Base-by-base conservation (phyloP, 2,888 invertebrate species). In the Cancer borealis region DNA sequence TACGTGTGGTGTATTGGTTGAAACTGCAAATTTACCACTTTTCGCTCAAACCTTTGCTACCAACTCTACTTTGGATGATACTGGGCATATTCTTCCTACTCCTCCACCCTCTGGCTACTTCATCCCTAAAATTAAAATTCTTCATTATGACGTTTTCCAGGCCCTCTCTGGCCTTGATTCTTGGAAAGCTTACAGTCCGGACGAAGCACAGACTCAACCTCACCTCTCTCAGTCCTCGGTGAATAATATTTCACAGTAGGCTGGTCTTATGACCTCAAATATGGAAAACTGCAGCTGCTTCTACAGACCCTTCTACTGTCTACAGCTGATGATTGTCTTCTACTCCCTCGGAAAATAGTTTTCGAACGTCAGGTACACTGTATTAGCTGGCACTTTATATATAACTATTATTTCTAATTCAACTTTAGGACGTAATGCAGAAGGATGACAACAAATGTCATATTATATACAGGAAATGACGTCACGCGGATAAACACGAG, bases 381-480 rank as follows among this genome's bases (percentile, higher is more conserved):
- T 60, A 17, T 60, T 60, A 60, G 60, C 60, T 73, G 8, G 0
- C 26, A 10, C 73, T 3, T 73, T 10, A n/a, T n/a, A 26, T 73
- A 26, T 4, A 5, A 26, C 26, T n/a, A 5, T 26, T 26, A 26
- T 73, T 73, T 73, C 4, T 73, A 73, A 26, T 73, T 26, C 26
- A 73, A 26, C 10, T n/a, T n/a, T n/a, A 73, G 5, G 10, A 26
- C 26, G 26, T 60, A 60, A 60, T 21, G 60, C 26, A 26, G 73
- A 26, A 26, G 8, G 26, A n/a, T 6, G 21, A 10, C 73, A 21
- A n/a, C n/a, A 66, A 91, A 91, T 73, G 91, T 91, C 60, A 91
- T 45, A 46, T 73, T 91, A 91, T 46, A 45, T 30, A 73, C 66
- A 91, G 91, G 91, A 91, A 91, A 60, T 91, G 91, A 91, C 91